Conservation (phyloP, 92 coral and sea anemone genomes). For the Galaxea fascicularis region DNA sequence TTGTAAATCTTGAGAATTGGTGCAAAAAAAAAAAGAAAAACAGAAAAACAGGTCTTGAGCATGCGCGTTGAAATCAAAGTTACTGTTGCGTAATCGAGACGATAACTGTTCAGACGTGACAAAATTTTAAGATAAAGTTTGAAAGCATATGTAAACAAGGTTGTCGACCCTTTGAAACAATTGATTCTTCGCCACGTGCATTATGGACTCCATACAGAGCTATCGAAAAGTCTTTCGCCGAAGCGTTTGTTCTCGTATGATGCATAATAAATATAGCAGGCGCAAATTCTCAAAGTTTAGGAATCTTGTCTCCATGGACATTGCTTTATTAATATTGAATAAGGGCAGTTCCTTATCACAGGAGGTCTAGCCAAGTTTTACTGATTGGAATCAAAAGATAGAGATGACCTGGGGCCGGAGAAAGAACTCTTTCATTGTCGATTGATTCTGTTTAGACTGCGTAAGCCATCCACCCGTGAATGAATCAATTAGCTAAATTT, state of each 20-base stretch:
- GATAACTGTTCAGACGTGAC: background rate
- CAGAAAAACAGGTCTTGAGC: slow-evolving; percentile 1
- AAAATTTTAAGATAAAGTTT: background rate
- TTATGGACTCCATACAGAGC: background rate
- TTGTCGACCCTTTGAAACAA: background rate
- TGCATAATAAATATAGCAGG: background rate
- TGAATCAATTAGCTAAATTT: slow-evolving; percentile 28
- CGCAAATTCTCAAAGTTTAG: background rate
- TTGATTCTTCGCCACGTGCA: background rate
- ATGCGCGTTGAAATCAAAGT: background rate
- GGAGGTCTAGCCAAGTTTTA: background rate
- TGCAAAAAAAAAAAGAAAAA: background rate
- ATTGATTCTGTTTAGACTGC: background rate
- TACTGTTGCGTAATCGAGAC: background rate
- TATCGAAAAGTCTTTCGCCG: background rate
- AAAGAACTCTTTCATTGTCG: background rate
- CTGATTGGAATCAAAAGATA: background rate
- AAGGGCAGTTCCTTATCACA: background rate
- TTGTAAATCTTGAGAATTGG: background rate
- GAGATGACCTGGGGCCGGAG: background rate
- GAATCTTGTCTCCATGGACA: slow-evolving; percentile 8
- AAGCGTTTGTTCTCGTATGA: background rate
- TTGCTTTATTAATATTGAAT: background rate
- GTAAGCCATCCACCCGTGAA: slow-evolving; percentile 37
- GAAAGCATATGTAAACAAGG: background rate